Conservation (phyloP, 2,888 invertebrate genomes). For the Machimus rusticus region DNA sequence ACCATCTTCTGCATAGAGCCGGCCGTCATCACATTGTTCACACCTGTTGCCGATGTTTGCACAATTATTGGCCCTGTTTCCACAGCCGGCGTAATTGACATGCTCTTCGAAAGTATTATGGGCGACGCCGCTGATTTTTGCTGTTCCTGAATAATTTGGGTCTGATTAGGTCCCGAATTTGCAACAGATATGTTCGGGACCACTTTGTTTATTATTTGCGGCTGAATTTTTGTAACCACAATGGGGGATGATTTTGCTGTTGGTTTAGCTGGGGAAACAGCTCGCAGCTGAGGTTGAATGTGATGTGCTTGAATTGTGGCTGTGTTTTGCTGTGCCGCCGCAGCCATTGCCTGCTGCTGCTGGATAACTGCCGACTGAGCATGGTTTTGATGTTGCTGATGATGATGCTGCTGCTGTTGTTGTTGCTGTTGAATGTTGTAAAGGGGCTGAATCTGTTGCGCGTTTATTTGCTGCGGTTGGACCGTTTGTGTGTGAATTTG, state of each 20-base stretch:
- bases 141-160: conserved; percentile 6
- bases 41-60: conserved; percentile 12
- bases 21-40: conserved; percentile 8
- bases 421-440: conserved; percentile 41
- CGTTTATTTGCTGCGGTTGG: conserved; percentile 45
- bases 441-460: conserved; percentile 43
- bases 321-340: conserved; percentile 13
- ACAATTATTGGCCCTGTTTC: conserved; percentile 30
- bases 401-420: conserved; percentile 41
- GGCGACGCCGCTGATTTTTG: conserved; percentile 14
- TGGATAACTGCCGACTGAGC: not conserved
- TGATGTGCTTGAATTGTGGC: conserved; percentile 35
- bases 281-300: conserved; percentile 60
- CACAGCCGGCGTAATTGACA: conserved; percentile 20
- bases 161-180: conserved; percentile 13
- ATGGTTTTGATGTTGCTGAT: not conserved
- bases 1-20: conserved; percentile 8
- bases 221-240: conserved; percentile 51
- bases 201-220: conserved; percentile 57
- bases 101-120: conserved; percentile 38
- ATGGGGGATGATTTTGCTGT: conserved; percentile 47
- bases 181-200: conserved; percentile 53
- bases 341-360: not conserved
- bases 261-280: conserved; percentile 46
- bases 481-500: conserved; percentile 47